These are phyloP conservation scores for Cosmopolites sordidus DNA, from an alignment of 2,888 invertebrate species.

Conservation along the genomic window DNA sequence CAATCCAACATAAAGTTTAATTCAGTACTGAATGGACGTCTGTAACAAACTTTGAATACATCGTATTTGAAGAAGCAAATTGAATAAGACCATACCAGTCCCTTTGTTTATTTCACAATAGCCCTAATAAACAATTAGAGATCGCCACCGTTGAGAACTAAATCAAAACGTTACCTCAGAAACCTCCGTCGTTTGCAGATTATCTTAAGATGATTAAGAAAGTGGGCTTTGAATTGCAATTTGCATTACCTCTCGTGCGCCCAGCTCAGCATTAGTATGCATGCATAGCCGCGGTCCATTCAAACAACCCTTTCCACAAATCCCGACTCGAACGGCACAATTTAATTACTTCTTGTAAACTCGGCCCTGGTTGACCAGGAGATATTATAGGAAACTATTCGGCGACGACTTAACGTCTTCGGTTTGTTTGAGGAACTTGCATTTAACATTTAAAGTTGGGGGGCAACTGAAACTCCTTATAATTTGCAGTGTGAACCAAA, in stretches of 20 bases:
- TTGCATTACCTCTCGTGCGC: conserved; percentile 38
- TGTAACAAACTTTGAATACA: no score
- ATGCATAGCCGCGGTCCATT: conserved; percentile 42
- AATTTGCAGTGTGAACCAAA: no score
- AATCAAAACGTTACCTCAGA: conserved; percentile 27
- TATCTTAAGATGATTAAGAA: conserved; percentile 38
- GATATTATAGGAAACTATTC: conserved; percentile 49
- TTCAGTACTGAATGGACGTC: no score
- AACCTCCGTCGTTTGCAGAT: conserved; percentile 30
- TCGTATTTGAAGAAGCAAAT: no score
- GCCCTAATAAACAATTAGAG: not conserved
- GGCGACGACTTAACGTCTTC: conserved; percentile 46
- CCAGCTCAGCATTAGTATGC: conserved; percentile 41
- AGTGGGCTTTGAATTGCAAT: conserved; percentile 36
- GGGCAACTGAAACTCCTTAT: no score
- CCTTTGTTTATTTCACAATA: no score
- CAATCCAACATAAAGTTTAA: no score
- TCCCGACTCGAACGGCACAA: conserved; percentile 41
- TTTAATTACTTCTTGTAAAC: conserved; percentile 46
- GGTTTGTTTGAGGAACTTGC: conserved; percentile 41
- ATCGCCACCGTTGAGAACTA: not conserved
- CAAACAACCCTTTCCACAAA: conserved; percentile 38
- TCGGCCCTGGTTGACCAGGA: conserved; percentile 43
- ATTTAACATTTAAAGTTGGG: conserved; percentile 41
- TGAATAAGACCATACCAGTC: no score